phyloP scores from a whole-genome alignment of 2,113 vertebrate genomes.

The Tragelaphus buxtoni region DNA sequence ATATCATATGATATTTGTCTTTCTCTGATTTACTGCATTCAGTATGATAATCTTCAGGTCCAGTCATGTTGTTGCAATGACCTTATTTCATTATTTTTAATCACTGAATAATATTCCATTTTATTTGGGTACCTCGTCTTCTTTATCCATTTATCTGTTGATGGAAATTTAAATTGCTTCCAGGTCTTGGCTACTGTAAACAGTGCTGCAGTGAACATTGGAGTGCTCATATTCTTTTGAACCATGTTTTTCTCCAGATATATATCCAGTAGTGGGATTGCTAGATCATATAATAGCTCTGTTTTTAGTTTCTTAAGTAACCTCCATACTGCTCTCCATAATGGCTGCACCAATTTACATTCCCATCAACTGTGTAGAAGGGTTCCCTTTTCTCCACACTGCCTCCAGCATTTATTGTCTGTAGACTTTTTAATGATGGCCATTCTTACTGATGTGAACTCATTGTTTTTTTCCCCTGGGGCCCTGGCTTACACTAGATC shows the following conservation, averaged over 20 bases:
- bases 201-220: neutral
- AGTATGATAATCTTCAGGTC: neutral
- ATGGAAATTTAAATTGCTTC: neutral
- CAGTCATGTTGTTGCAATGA: neutral
- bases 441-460: neutral
- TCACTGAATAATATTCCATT: neutral
- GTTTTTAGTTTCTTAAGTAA: neutral
- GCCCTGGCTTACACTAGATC: neutral
- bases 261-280: neutral
- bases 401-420: neutral
- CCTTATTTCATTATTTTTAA: neutral
- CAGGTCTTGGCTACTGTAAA: neutral
- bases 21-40: neutral
- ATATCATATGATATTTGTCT: neutral
- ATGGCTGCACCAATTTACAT: neutral
- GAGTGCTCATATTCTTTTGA: neutral
- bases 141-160: neutral
- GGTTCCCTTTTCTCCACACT: neutral
- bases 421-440: neutral
- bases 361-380: neutral
- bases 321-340: neutral
- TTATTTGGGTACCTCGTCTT: neutral
- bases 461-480: neutral
- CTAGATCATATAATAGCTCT: neutral
- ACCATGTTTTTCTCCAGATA: neutral